Percentiles rank a stretch among this genome's conserved stretches.
Conservation (phyloP, 2,113 vertebrate species). For the Albula glossodonta region DNA sequence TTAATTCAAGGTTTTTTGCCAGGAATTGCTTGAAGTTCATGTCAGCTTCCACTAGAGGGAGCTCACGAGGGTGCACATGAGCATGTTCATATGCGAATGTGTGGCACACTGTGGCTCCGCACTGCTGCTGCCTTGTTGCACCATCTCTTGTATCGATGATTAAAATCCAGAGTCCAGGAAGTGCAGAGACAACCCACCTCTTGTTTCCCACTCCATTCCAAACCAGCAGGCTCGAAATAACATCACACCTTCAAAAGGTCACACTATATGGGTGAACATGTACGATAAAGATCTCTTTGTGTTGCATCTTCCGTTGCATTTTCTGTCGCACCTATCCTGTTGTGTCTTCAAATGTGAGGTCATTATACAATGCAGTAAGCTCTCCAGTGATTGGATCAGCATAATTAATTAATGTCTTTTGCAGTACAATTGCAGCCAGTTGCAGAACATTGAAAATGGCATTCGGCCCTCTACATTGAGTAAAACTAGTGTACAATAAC, state of each 20-base stretch:
- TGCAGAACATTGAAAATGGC: too few species aligned
- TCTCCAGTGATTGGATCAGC: too few species aligned
- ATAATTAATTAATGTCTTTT: too few species aligned
- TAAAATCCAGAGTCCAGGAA: background rate
- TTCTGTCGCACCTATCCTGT: too few species aligned
- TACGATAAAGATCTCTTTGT: background rate
- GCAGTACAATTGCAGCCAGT: too few species aligned
- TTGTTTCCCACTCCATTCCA: slow-evolving; percentile 6
- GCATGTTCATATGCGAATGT: background rate
- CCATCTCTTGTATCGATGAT: background rate
- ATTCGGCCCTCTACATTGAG: too few species aligned
- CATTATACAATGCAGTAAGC: too few species aligned
- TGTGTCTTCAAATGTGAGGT: too few species aligned
- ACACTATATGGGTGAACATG: background rate
- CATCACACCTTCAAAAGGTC: background rate
- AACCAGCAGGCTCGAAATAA: background rate
- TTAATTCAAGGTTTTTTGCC: background rate
- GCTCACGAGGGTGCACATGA: background rate
- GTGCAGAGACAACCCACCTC: background rate
- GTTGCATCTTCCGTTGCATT: too few species aligned
- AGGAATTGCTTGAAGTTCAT: background rate
- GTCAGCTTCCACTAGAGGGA: slow-evolving; percentile 24
- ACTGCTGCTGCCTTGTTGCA: background rate
- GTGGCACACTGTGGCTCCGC: background rate
- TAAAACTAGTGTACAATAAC: too few species aligned